Evolutionary conservation across 2,797 vertebrate species (phyloP).

Genomic region (Megalops cyprinoides): DNA sequence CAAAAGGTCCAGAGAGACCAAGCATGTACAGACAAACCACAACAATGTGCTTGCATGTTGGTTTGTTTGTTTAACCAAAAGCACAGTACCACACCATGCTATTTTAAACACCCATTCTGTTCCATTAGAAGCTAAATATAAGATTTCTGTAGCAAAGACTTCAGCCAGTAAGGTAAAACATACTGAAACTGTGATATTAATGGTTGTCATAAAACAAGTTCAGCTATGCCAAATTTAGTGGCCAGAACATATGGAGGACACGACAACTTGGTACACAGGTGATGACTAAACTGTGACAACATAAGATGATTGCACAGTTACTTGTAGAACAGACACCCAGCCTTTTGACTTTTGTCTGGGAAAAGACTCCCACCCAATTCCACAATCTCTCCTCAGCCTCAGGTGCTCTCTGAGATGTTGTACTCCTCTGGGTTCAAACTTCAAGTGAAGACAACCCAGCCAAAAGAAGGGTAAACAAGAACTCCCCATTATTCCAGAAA

Average conservation of each 20-base stretch:
- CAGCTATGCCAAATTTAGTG: background rate
- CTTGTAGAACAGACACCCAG: background rate
- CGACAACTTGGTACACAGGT: slow-evolving; percentile 17
- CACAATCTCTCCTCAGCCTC: slow-evolving; percentile 2
- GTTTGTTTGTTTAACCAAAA: no score
- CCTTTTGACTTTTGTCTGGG: background rate
- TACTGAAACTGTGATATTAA: background rate
- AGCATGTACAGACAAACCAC: background rate
- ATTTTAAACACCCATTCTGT: no score
- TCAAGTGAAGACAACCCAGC: slow-evolving; percentile 10
- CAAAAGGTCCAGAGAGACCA: background rate
- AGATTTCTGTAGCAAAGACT: background rate
- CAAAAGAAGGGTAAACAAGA: slow-evolving; percentile 30
- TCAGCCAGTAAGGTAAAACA: background rate
- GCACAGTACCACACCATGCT: no score
- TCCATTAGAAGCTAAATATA: slow-evolving; percentile 10
- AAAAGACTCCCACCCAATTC: background rate
- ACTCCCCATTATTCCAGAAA: slow-evolving; percentile 19
- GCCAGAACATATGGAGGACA: background rate
- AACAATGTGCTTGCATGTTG: no score
- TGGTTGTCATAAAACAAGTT: background rate
- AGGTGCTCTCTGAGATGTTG: no score
- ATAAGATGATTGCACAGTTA: background rate
- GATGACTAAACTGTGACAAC: background rate
- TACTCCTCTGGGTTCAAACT: background rate